Evolutionary conservation across 2,113 vertebrate genomes (phyloP).

Genomic region (Oceanodroma tethys): DNA sequence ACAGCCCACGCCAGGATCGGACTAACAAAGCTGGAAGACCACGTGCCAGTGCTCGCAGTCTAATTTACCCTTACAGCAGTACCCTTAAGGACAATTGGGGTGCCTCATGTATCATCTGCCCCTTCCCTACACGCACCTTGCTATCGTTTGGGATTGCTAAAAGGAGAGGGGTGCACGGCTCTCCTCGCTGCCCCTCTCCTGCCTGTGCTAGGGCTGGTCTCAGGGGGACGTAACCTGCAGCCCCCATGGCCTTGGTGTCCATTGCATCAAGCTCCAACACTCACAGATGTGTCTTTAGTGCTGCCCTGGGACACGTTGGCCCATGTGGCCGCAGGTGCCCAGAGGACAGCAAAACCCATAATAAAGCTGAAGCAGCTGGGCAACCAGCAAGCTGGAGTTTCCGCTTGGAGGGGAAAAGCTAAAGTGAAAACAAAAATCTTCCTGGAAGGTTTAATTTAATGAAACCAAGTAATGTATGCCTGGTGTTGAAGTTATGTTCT

Average conservation of each 20-base stretch:
- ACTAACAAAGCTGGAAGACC: not conserved
- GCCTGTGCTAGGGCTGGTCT: not conserved
- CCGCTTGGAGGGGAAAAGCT: not conserved
- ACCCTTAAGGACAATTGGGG: not conserved
- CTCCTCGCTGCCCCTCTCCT: not conserved
- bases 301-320: not conserved
- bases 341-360: not conserved
- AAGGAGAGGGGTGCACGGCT: accelerated
- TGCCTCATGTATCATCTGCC: not conserved
- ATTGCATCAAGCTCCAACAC: accelerated
- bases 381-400: not conserved
- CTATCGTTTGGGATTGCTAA: not conserved
- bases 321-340: not conserved
- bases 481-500: not conserved
- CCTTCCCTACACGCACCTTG: not conserved
- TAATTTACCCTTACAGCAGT: not conserved
- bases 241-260: not conserved
- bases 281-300: not conserved
- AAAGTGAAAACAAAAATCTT: not conserved
- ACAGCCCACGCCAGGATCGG: not conserved
- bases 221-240: not conserved
- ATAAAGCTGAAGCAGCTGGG: not conserved
- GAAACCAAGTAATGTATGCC: not conserved
- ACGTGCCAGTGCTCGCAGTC: not conserved
- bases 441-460: not conserved